Base-by-base conservation (phyloP, 2,888 invertebrate species). In the Piscicola geometra region DNA sequence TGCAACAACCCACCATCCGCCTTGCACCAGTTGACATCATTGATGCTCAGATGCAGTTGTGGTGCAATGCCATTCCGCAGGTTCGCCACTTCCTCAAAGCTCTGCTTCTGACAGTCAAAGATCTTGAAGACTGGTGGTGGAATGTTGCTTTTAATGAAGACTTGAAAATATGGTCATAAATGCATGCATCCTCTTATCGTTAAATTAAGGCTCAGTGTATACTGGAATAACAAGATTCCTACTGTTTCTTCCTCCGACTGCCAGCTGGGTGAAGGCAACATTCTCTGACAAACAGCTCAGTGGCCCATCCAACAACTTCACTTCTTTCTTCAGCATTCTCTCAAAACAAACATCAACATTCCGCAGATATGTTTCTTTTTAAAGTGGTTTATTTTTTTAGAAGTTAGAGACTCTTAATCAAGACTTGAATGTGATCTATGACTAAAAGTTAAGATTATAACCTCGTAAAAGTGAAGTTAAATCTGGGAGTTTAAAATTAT, bases 11-110 rank as follows among this genome's bases (percentile, higher is more conserved):
- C 30, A 73, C 73, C 73, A 64, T 73, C 73, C 0, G 64, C n/a
- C 52, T 73, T 73, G 73, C 73, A 73, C 73, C 73, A 73, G 60
- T 64, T 73, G 73, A 73, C 73, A 21, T 73, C 73, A 30, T 73
- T 73, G 2, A 73, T 56, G 1, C 52, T 64, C 18, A 73, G 36
- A 33, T 60, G 41, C n/a, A 33, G 32, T 9, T 73, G 52, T n/a
- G 28, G 35, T 30, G 25, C 15, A 2, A 28, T 73, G 33, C 60
- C 52, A 35, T 56, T 73, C 3, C 73, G 52, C 35, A 73, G 41
- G 33, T 73, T 73, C 12, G 73, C 56, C 1, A 73, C 73, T n/a
- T 73, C 73, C 33, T 73, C 64, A 64, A 73, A 73, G 12, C 33
- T 33, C 52, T 73, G 73, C 32, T 60, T 56, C 33, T 64, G 73